A percentile compares a stretch with the other conserved stretches of the same genome.
These are phyloP conservation scores for Apotomis betuletana DNA, from an alignment of 2,888 invertebrate genomes.

Conservation along the genomic window DNA sequence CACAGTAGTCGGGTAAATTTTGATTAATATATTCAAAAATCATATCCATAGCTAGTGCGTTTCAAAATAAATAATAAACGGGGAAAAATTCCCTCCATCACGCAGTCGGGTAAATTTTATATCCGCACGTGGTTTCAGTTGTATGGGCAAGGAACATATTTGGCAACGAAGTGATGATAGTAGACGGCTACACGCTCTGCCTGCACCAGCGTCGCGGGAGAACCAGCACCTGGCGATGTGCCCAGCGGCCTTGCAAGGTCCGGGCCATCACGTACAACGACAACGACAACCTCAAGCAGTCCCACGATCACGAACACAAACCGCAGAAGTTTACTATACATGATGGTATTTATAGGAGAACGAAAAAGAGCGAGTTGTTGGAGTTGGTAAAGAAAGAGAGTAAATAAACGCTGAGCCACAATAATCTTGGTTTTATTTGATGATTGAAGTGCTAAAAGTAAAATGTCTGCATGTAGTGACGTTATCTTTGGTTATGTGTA, in stretches of 20 bases:
- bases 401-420: too few relatives aligned
- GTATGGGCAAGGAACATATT: not conserved
- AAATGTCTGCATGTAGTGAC: too few relatives aligned
- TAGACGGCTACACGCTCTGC: not conserved
- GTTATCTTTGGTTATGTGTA: too few relatives aligned
- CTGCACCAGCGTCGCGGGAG: not conserved
- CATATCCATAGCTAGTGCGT: too few relatives aligned
- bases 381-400: not conserved
- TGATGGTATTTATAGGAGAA: not conserved
- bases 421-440: too few relatives aligned
- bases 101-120: too few relatives aligned
- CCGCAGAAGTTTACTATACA: not conserved
- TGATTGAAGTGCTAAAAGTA: too few relatives aligned
- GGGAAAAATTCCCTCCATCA: too few relatives aligned
- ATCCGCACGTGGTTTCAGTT: not conserved
- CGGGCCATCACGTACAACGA: not conserved
- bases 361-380: not conserved
- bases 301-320: not conserved
- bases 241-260: not conserved
- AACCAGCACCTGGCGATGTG: not conserved
- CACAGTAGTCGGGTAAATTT: too few relatives aligned
- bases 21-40: too few relatives aligned
- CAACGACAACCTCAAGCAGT: not conserved
- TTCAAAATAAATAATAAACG: too few relatives aligned
- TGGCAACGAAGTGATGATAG: not conserved